Evolutionary conservation across 2,113 vertebrate genomes (phyloP).

Genomic region (Lonchura striata): DNA sequence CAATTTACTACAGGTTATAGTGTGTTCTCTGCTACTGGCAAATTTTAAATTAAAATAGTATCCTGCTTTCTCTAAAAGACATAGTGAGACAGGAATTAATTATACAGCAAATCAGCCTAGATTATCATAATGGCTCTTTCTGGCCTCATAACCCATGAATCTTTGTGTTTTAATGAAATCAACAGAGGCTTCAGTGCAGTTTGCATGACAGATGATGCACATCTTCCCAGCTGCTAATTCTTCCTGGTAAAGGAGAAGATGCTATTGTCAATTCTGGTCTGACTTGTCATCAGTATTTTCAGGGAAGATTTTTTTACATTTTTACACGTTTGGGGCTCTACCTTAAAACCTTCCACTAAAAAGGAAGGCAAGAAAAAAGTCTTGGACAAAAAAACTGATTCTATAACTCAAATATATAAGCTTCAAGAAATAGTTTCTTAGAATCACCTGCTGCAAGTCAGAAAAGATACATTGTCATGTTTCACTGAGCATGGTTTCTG

Average conservation of each 20-base stretch:
- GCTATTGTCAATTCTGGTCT: not conserved
- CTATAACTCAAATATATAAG: not conserved
- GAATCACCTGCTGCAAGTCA: not conserved
- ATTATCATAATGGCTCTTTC: constrained; percentile 43
- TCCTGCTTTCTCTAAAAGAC: constrained; percentile 31
- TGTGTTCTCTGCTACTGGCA: not conserved
- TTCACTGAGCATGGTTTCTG: not conserved
- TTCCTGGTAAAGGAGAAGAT: not conserved
- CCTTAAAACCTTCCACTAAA: not conserved
- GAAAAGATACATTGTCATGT: not conserved
- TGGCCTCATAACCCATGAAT: constrained; percentile 36
- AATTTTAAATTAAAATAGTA: constrained; percentile 45
- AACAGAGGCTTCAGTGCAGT: not conserved
- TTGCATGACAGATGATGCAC: not conserved
- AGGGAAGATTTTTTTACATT: not conserved
- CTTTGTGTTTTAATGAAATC: constrained; percentile 24
- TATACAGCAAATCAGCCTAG: constrained; percentile 25
- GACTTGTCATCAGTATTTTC: not conserved
- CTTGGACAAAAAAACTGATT: not conserved
- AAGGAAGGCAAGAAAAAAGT: not conserved
- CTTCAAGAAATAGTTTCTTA: not conserved
- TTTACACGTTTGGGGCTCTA: not conserved
- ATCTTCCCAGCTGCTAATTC: not conserved
- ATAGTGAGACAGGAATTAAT: constrained; percentile 38
- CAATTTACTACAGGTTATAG: constrained; percentile 29